Evolutionary conservation across 2,113 vertebrate genomes (phyloP), one percentile per base, ranked within the genome.

Genomic region (Protobothrops mucrosquamatus): DNA sequence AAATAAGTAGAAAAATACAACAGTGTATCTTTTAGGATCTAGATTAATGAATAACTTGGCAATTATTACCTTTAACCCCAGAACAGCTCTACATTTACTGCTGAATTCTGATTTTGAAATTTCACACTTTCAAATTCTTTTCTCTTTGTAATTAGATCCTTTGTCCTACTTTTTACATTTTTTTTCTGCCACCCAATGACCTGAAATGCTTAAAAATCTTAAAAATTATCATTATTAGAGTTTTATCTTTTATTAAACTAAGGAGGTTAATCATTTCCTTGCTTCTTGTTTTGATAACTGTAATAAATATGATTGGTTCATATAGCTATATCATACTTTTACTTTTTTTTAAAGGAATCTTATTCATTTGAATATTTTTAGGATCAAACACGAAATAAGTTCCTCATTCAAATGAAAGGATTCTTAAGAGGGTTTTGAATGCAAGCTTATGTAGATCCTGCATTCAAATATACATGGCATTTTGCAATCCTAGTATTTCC

Each of bases 11-110:
- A 24, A 59, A 64, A 29, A 64, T 29, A 64, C 23, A 11, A 24
- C 3, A 61, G 3, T n/a, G 26, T 29, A 14, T 64, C 61, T 29
- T 64, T n/a, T 64, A 51, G 48, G 8, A 51, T 51, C 1, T 51
- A 91, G 93, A 93, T 97, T 97, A 97, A 97, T 97, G 94, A 97
- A 88, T 97, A 97, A 97, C 95, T 95, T 95, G 0, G 0, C 94
- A 96, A 87, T 92, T 91, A 61, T 92, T 96, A 96, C 93, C 92
- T 95, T 95, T 96, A 96, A 94, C 95, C 95, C 0, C 94, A 96
- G 95, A 96, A 90, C 92, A 95, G 85, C 4, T 29, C 91, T 94
- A 95, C 89, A 43, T 96, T 91, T 94, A 26, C 91, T 94, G 93
- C 92, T 93, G 92, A 39, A 89, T 57, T 24, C 22, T 59, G 20